Evolutionary conservation across 2,113 vertebrate species (phyloP).

Genomic region (Albula glossodonta): DNA sequence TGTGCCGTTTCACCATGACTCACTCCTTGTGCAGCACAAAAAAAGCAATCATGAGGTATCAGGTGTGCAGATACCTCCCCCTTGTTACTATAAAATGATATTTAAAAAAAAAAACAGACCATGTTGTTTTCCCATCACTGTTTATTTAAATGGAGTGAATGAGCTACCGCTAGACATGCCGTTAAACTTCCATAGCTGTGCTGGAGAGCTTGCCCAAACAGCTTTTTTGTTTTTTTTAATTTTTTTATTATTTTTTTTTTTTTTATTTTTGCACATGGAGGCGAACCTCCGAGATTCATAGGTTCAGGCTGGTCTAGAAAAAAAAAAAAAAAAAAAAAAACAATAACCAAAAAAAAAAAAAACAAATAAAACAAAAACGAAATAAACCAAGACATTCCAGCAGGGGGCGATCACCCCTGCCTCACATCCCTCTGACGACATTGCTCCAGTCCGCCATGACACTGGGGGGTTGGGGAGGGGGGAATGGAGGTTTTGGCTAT

Average conservation of each 20-base stretch:
- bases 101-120: not conserved
- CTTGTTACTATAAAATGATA: too few relatives aligned
- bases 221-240: not conserved
- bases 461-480: not conserved
- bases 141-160: conserved; percentile 29
- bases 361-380: not conserved
- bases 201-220: not conserved
- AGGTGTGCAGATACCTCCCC: too few relatives aligned
- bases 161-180: conserved; percentile 25
- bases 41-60: too few relatives aligned
- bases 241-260: too few relatives aligned
- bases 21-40: not conserved
- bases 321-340: conserved; percentile 7
- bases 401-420: conserved; percentile 5
- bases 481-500: conserved; percentile 8
- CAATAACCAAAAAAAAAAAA: too few relatives aligned
- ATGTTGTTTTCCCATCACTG: conserved; percentile 6
- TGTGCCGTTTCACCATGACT: too few relatives aligned
- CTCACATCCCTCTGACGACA: not conserved
- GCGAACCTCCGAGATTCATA: not conserved
- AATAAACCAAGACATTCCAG: conserved; percentile 5
- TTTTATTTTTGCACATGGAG: not conserved
- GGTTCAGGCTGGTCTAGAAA: conserved; percentile 9
- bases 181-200: conserved; percentile 7
- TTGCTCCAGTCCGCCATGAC: conserved; percentile 1